Evolutionary conservation across 2,113 vertebrate genomes (phyloP).

Genomic region (Hippocampus guttulatus): DNA sequence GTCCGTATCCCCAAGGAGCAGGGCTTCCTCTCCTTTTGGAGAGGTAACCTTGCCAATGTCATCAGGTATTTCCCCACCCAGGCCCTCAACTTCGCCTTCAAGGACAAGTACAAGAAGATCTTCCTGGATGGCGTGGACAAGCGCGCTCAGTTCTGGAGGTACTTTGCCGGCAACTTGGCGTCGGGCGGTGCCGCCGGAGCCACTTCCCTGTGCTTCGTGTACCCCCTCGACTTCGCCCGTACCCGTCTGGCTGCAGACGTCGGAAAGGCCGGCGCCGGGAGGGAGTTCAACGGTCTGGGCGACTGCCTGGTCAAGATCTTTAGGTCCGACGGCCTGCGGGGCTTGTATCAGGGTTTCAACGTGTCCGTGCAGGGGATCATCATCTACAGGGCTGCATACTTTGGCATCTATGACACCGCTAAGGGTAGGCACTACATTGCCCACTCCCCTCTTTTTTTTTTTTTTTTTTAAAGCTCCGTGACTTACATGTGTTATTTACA

Average conservation of each 20-base stretch:
- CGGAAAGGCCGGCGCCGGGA: constrained; percentile 72
- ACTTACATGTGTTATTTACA: constrained; percentile 33
- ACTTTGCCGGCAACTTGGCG: constrained; percentile 86
- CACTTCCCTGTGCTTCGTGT: constrained; percentile 85
- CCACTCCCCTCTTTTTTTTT: too few relatives aligned
- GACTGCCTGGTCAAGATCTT: constrained; percentile 82
- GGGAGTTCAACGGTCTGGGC: constrained; percentile 81
- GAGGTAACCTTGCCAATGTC: constrained; percentile 87
- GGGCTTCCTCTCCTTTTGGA: constrained; percentile 85
- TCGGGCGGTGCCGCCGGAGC: constrained; percentile 83
- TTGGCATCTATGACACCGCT: constrained; percentile 90
- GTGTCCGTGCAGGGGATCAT: constrained; percentile 94
- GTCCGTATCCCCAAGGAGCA: constrained; percentile 86
- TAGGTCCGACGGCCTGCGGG: constrained; percentile 74
- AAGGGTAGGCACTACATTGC: constrained; percentile 74
- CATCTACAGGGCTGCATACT: constrained; percentile 94
- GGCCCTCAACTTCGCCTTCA: constrained; percentile 91
- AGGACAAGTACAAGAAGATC: constrained; percentile 89
- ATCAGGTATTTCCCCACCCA: constrained; percentile 90
- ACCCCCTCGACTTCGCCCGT: constrained; percentile 85
- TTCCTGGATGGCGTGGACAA: constrained; percentile 86
- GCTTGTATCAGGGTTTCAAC: constrained; percentile 84
- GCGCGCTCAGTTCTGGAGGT: constrained; percentile 84
- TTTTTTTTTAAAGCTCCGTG: not conserved
- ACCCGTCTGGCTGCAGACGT: constrained; percentile 84